Base-by-base conservation (phyloP, 2,888 invertebrate species). In the Hypselothyrea guttata region DNA sequence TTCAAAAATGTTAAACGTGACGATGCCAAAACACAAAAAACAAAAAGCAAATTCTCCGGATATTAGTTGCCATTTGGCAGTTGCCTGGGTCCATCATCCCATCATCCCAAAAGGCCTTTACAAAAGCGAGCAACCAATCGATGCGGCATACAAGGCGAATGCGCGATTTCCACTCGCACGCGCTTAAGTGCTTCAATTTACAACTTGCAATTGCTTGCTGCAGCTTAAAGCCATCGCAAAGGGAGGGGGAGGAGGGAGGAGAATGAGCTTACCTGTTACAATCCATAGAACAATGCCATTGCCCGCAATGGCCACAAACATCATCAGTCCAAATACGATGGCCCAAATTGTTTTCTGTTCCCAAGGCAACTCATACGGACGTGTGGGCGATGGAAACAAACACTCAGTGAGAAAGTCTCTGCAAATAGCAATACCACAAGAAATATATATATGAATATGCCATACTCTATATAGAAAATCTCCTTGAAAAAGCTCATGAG, bases 261-360 rank as follows among this genome's bases (percentile, higher is more conserved):
- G 27, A 11, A 49, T 33, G 27, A 34, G 88, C 92, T 91, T 89
- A 95, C 95, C 95, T 77, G 93, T 92, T 7, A 98, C 96, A 78
- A 98, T 97, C 98, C 97, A 98, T 76, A 97, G 95, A 45, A 98
- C 97, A 63, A 97, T 95, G 35, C 94, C 92, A 86, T 98, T 98
- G 15, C 98, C 98, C 0, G 95, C 94, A 38, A 95, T 94, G 0
- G 96, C 95, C 2, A 95, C 93, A 7, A 94, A 90, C 35, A 97
- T 91, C 94, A 97, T 96, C 16, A 93, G 90, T 0, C 94, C 92
- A 81, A 96, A 97, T 11, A 95, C 90, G 8, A 93, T 91, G 38
- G 94, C 93, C 95, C 96, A 97, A 40, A 93, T 92, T 49, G 95
- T 91, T 83, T 93, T 90, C 91, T 91, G 94, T 71, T 93, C 94